These are phyloP conservation scores for Capricornis sumatraensis DNA, from an alignment of 2,113 vertebrate species.

Conservation along the genomic window DNA sequence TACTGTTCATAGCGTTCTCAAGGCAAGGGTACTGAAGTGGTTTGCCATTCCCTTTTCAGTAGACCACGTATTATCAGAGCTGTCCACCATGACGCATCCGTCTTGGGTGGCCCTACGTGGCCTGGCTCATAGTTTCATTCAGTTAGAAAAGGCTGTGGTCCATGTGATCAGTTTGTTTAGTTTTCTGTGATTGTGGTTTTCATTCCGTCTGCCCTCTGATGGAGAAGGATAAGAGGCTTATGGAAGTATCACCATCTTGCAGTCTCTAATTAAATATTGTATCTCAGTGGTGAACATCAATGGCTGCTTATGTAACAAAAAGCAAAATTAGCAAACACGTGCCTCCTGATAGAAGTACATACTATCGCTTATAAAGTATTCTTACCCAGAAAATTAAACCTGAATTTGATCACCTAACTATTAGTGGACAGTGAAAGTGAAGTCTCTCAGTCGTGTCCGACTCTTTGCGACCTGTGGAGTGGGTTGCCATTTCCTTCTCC, in stretches of 20 bases:
- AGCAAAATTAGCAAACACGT: neutral
- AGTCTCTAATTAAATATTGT: neutral
- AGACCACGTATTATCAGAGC: neutral
- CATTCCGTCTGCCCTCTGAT: neutral
- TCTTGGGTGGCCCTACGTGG: neutral
- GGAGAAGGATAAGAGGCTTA: neutral
- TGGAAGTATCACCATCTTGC: neutral
- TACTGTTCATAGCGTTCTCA: neutral
- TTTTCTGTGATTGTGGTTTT: neutral
- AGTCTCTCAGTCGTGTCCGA: no score
- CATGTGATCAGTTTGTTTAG: neutral
- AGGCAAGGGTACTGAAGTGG: neutral
- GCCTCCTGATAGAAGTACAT: neutral
- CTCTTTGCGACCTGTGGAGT: no score
- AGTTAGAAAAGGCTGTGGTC: neutral
- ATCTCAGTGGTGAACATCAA: neutral
- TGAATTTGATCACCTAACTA: neutral
- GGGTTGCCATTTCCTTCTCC: no score
- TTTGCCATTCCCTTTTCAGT: neutral
- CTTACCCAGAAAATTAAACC: neutral
- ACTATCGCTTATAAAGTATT: neutral
- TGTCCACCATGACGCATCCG: neutral
- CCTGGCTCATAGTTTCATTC: neutral
- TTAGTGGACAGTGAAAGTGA: neutral
- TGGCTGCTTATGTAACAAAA: neutral